Base-by-base conservation (phyloP, 2,888 invertebrate genomes). In the Melitaea athalia region DNA sequence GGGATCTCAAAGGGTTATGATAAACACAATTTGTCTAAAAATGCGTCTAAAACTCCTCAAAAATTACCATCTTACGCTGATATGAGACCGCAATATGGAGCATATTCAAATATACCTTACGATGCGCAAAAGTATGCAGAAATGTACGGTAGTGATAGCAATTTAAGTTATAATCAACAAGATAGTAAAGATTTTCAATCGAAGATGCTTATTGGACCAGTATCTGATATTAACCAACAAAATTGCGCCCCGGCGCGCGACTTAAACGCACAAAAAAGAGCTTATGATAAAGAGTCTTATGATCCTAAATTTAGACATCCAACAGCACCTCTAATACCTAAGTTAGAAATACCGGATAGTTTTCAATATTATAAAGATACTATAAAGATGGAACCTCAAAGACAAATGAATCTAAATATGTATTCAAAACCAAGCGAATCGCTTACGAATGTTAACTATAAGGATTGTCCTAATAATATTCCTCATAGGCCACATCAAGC, bases 121-220 rank as follows among this genome's bases (percentile, higher is more conserved):
- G 91, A 92, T 81, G 82, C 87, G 80, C 92, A 92, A 80, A 92
- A 92, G 81, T 92, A 88, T 84, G 85, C 89, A 82, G 92, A 93
- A 83, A 79, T 85, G 77, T 93, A 92, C 78, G 81, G 84, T 85
- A 91, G 81, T 76, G 92, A 93, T 85, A 64, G 42, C 50, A 91
- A 83, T 87, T 86, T 89, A 85, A 83, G 81, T 86, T 93, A 85
- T 84, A 88, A 79, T 85, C 89, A 87, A 76, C 86, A 86, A 82
- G 93, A 93, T 82, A 93, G 84, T 83, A 93, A 93, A 87, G 93
- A 93, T 83, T 93, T 93, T 80, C 93, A 93, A 79, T 91, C 92
- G 45, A 93, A 92, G 83, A 93, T 93, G 92, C 88, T 92, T 68
- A 91, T 93, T 78, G 93, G 93, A 83, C 93, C 93, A 78, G 93